A percentile compares a stretch with the other conserved stretches of the same genome.
These are phyloP conservation scores for Protodeltote pygarga DNA, from an alignment of 2,888 invertebrate species.

Conservation along the genomic window DNA sequence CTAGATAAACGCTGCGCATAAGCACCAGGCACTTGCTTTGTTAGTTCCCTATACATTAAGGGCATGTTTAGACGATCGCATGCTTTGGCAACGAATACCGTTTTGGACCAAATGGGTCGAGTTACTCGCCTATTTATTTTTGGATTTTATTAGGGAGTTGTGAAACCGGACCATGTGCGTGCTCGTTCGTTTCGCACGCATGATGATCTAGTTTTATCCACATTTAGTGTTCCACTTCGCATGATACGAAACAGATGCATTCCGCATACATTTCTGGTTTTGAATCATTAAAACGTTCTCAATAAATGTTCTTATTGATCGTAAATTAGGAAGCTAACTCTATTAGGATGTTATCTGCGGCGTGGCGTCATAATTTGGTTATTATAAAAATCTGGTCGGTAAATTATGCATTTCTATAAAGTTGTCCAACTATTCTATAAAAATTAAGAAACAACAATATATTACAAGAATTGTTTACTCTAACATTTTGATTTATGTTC, in stretches of 20 bases:
- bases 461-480: conserved; percentile 12
- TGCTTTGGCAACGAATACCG: conserved; percentile 33
- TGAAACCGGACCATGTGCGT: conserved; percentile 56
- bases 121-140: conserved; percentile 61
- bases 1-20: background rate
- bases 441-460: conserved; percentile 2
- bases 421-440: background rate
- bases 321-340: background rate
- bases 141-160: conserved; percentile 58
- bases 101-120: conserved; percentile 51
- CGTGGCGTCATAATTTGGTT: no score
- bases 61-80: conserved; percentile 14
- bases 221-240: conserved; percentile 52
- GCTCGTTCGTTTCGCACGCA: conserved; percentile 51
- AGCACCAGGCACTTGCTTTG: conserved; percentile 7
- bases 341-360: no score
- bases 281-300: conserved; percentile 18
- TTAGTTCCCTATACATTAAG: conserved; percentile 23
- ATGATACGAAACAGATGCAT: conserved; percentile 46
- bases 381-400: no score
- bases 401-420: background rate
- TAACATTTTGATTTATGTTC: conserved; percentile 29
- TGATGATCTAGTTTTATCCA: conserved; percentile 53
- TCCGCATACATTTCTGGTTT: conserved; percentile 28
- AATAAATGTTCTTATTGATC: background rate